Conservation (phyloP, 1,140 invertebrate genomes). For the Platyscapa corneri region DNA sequence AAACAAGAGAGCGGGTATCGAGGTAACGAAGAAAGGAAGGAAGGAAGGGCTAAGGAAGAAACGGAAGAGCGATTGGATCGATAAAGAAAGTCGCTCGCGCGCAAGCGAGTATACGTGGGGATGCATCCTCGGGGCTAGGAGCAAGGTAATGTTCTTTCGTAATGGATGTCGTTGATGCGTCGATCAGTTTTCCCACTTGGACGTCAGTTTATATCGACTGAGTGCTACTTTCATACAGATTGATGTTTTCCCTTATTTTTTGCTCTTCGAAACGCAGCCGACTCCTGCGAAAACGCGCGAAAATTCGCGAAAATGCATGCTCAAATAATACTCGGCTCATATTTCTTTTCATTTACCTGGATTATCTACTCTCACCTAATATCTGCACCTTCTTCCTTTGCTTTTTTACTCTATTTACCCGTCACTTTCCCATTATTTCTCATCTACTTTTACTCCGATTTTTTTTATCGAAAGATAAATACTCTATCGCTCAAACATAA, state of each 20-base stretch:
- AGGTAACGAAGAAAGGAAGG: neutral
- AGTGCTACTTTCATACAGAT: conserved; percentile 12
- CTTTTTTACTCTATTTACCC: conserved; percentile 24
- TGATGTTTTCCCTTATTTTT: neutral
- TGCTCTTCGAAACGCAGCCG: neutral
- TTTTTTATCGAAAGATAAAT: conserved; percentile 48
- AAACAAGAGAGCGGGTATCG: neutral
- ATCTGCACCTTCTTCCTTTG: neutral
- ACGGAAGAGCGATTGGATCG: neutral
- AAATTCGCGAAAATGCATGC: neutral
- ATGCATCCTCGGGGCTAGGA: neutral
- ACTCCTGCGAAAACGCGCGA: neutral
- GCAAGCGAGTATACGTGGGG: conserved; percentile 13
- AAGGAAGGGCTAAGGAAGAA: neutral
- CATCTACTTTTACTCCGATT: conserved; percentile 34
- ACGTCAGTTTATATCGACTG: conserved; percentile 48
- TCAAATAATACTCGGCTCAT: conserved; percentile 13
- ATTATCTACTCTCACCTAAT: conserved; percentile 2
- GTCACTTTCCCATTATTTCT: conserved; percentile 33
- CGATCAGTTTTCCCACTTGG: conserved; percentile 56
- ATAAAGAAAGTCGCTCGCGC: conserved; percentile 42
- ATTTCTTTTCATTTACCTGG: conserved; percentile 25
- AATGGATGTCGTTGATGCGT: conserved; percentile 48
- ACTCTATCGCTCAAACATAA: conserved; percentile 25
- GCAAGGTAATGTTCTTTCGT: conserved; percentile 15